Conservation (phyloP, 2,888 invertebrate species). For the Teinopalpus imperialis region DNA sequence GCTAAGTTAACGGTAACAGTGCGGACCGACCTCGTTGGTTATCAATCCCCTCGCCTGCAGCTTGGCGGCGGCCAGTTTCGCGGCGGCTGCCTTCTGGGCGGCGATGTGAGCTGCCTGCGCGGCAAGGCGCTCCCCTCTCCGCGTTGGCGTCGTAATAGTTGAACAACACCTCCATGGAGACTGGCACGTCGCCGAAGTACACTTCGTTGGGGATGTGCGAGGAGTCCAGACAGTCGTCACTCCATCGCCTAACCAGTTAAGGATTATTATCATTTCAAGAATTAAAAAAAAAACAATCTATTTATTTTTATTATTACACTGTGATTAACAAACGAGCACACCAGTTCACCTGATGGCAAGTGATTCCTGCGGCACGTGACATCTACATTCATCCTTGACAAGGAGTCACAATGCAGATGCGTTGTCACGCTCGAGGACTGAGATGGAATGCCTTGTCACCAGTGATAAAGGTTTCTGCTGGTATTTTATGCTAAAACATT, state of each 20-base stretch:
- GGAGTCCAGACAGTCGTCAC: slow-evolving; percentile 77
- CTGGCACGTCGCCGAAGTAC: slow-evolving; percentile 78
- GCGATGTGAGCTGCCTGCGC: slow-evolving; percentile 71
- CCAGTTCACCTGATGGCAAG: slow-evolving; percentile 77
- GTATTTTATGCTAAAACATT: too few species aligned
- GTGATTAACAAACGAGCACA: slow-evolving; percentile 37
- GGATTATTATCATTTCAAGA: neutral
- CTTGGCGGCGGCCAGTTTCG: slow-evolving; percentile 63
- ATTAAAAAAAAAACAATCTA: neutral
- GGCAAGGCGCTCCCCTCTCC: slow-evolving; percentile 68
- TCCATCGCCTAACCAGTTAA: slow-evolving; percentile 69
- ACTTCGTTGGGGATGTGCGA: slow-evolving; percentile 80
- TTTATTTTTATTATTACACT: too few species aligned
- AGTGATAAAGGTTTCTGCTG: too few species aligned
- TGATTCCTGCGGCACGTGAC: slow-evolving; percentile 78
- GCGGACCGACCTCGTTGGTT: slow-evolving; percentile 46
- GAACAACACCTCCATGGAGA: slow-evolving; percentile 67
- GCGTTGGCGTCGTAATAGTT: slow-evolving; percentile 79
- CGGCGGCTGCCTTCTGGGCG: slow-evolving; percentile 73
- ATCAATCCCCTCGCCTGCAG: slow-evolving; percentile 48
- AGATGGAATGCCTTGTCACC: too few species aligned
- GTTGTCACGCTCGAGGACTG: slow-evolving; percentile 33
- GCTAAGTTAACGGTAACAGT: too few species aligned
- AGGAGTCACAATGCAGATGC: slow-evolving; percentile 67
- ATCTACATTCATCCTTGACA: too few species aligned